Base-by-base conservation (phyloP, 2,888 invertebrate genomes). In the Lycocerus yunnanus region DNA sequence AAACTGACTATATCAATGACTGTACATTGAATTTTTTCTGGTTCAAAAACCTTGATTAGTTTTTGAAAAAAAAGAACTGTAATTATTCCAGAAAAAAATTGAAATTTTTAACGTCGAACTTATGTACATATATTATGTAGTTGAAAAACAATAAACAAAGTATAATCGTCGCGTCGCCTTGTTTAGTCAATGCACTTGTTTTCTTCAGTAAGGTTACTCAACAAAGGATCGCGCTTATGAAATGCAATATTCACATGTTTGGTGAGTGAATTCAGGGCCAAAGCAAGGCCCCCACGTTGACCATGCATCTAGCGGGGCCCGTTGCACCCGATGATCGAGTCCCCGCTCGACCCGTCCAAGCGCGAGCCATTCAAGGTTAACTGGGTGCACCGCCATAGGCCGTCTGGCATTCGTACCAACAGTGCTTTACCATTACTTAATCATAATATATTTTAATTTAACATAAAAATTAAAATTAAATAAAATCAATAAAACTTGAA, bases 351-450 rank as follows among this genome's bases (percentile, higher is more conserved):
- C 72, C 78, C 69, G 76, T 77, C 78, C 66, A 71, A 76, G 66
- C 72, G 76, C 79, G 74, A 76, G 78, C 78, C 78, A 76, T 72
- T 78, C 81, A 81, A 81, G 81, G 81, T 81, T 81, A 81, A 80
- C 81, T 75, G 76, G 81, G 79, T 80, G 78, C 78, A 79, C 77
- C 69, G 75, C 79, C 78, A 78, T 79, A 76, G 78, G 77, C 80
- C 77, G 81, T 81, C 80, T 81, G 79, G 74, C 75, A 71, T 70
- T 75, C 71, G 72, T 73, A 77, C 76, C 76, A 75, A 73, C 74
- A 77, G 78, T 79, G 75, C 76, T 73, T 77, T 78, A 77, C 79
- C 78, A 79, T 79, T 76, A 76, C 70, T 71, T 76, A 76, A 76
- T 76, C 66, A 58, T 65, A 66, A 69, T 58, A 65, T 20, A 65